Evolutionary conservation across 2,797 vertebrate species (phyloP), one percentile per base, ranked within the genome.

Genomic region (Karalla daura): DNA sequence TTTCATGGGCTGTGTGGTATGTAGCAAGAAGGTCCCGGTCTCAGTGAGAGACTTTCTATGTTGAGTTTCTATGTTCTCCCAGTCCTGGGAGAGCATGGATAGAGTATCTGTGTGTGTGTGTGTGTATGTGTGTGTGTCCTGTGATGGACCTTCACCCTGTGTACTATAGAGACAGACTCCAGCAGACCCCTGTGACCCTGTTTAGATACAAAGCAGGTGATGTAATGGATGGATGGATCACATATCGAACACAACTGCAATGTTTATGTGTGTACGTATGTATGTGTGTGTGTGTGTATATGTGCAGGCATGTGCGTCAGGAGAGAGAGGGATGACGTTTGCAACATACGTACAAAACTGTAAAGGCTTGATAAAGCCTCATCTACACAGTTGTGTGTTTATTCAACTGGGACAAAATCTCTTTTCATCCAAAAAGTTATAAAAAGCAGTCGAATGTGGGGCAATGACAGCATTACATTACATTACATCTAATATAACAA

Each of bases 401-500:
- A 36, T 32, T 53, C 14, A 24, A 24, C 21, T 30, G 36, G 25
- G 12, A 59, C 14, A 7, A 14, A 33, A 37, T 55, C 35, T 17
- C 17, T n/a, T n/a, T 41, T 5, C 18, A 9, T 21, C 25, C 20
- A 15, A 21, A 46, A 32, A 13, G 32, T 37, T 54, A 44, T 45
- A 24, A 43, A 6, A 11, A 15, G 17, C 7, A 47, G 39, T 20
- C 3, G 9, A 28, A 11, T 2, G 3, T 23, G 20, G 20, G 35
- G 52, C 20, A 12, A 43, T n/a, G 18, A 47, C 44, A 18, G 39
- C 41, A 7, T 61, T 17, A 24, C 24, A n/a, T 10, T n/a, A 10
- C 11, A 1, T 6, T 41, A 37, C 37, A 51, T 8, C 50, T 28
- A 58, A 30, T 28, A 74, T 70, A 49, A 55, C 64, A 88, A 76